A percentile compares a stretch with the other conserved stretches of the same genome.
phyloP scores from a whole-genome alignment of 2,888 invertebrate genomes.

The Eupithecia vulgata region DNA sequence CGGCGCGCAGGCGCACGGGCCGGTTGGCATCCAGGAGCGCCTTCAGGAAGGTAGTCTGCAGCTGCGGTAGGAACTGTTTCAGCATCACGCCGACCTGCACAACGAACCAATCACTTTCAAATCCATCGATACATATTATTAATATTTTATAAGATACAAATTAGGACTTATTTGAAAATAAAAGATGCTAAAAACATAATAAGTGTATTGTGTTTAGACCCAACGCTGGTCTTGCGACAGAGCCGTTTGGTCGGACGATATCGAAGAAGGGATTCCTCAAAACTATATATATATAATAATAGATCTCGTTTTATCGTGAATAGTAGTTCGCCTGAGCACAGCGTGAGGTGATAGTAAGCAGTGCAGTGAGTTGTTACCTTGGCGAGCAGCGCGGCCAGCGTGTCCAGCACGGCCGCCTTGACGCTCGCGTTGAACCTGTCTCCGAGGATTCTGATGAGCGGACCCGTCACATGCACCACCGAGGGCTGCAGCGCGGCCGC shows the following conservation, averaged over 20 bases:
- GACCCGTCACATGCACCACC: slow-evolving; percentile 98
- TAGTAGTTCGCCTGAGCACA: too few relatives aligned
- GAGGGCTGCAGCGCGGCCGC: slow-evolving; percentile 96
- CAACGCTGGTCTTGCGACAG: background rate
- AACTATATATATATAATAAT: too few relatives aligned
- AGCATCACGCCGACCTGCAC: slow-evolving; percentile 94
- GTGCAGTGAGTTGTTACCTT: slow-evolving; percentile 85
- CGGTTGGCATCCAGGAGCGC: slow-evolving; percentile 95
- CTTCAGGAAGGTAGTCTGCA: slow-evolving; percentile 99
- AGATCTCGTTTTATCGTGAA: too few relatives aligned
- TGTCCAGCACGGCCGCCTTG: slow-evolving; percentile 97
- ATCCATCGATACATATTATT: background rate
- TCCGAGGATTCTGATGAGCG: slow-evolving; percentile 98
- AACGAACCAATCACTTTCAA: background rate
- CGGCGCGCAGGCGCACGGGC: slow-evolving; percentile 94
- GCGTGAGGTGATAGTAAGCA: too few relatives aligned
- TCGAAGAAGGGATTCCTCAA: background rate
- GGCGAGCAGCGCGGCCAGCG: slow-evolving; percentile 94
- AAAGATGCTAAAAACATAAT: background rate
- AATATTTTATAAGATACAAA: background rate
- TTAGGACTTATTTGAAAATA: background rate
- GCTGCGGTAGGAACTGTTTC: slow-evolving; percentile 98
- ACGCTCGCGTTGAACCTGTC: slow-evolving; percentile 97
- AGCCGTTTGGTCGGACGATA: background rate
- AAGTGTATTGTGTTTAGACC: background rate